Evolutionary conservation across 2,797 vertebrate genomes (phyloP).

Genomic region (Bradypus variegatus): DNA sequence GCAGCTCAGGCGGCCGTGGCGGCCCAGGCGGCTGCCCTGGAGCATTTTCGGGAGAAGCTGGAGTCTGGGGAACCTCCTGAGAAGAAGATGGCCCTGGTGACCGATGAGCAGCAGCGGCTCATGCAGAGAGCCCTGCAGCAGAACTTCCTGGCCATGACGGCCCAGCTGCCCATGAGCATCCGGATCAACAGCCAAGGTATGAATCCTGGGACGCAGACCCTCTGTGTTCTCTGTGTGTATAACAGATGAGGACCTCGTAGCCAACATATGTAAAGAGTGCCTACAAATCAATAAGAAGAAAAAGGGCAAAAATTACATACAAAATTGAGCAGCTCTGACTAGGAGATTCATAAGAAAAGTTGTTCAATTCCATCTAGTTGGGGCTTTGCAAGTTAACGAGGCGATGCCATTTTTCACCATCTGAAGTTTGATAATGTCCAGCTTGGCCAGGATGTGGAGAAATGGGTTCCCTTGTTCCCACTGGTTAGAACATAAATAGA

Average conservation of each 20-base stretch:
- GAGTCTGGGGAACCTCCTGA: conserved; percentile 92
- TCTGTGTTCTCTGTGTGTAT: rapidly evolving
- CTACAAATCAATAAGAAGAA: neutral
- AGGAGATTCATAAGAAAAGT: too few species aligned
- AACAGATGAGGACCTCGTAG: neutral
- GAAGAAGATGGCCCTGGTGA: conserved; percentile 90
- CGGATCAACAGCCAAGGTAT: conserved; percentile 95
- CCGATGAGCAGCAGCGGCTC: conserved; percentile 90
- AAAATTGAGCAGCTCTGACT: neutral
- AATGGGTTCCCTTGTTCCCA: neutral
- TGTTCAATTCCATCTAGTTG: too few species aligned
- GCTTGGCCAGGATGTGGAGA: neutral
- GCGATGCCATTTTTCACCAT: neutral
- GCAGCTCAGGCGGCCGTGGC: conserved; percentile 84
- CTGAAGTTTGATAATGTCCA: neutral
- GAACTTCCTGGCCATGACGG: conserved; percentile 93
- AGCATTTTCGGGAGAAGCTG: conserved; percentile 94
- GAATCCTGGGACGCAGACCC: rapidly evolving
- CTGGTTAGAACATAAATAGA: neutral
- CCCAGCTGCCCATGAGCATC: conserved; percentile 97
- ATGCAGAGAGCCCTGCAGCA: conserved; percentile 94
- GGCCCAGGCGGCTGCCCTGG: conserved; percentile 88
- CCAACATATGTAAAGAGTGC: neutral
- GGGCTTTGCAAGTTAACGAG: too few species aligned
- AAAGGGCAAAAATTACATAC: neutral